phyloP scores from a whole-genome alignment of 37 sponge, comb jelly and placozoan genomes.

The Tethya wilhelma region DNA sequence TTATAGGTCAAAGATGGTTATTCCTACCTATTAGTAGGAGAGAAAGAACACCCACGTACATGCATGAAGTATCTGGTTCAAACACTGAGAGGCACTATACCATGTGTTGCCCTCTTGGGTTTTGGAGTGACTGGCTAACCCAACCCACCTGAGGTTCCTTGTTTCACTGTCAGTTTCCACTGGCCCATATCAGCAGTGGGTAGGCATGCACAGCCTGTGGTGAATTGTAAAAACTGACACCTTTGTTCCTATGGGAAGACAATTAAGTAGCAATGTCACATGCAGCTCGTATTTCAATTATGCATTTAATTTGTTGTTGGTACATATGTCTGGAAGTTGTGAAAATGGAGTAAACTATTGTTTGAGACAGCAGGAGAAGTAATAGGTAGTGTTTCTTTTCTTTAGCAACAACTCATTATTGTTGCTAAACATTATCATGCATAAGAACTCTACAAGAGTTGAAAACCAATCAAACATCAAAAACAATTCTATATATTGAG shows the following conservation, averaged over 20 bases:
- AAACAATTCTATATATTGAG: too few species aligned
- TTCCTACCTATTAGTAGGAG: neutral
- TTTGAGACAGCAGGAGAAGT: too few species aligned
- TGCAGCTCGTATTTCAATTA: neutral
- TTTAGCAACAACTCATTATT: too few species aligned
- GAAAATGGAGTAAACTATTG: too few species aligned
- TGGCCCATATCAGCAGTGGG: slow-evolving; percentile 31
- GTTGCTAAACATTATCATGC: too few species aligned
- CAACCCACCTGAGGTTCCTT: slow-evolving; percentile 7
- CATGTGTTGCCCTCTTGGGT: too few species aligned
- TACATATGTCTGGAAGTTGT: too few species aligned
- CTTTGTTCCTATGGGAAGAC: slow-evolving; percentile 31
- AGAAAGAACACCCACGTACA: neutral
- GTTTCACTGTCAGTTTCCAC: slow-evolving; percentile 25
- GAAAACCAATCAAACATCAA: too few species aligned
- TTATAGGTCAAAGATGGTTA: too few species aligned
- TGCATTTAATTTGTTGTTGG: too few species aligned
- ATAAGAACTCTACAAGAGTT: too few species aligned
- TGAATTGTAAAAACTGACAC: slow-evolving; percentile 53
- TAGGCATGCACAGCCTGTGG: slow-evolving; percentile 49
- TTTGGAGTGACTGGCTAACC: neutral
- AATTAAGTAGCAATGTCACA: neutral
- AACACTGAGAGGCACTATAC: neutral
- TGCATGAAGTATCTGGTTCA: neutral
- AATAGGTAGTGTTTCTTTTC: too few species aligned